Evolutionary conservation across 1,140 invertebrate species (phyloP).

Genomic region (Aporrectodea caliginosa): DNA sequence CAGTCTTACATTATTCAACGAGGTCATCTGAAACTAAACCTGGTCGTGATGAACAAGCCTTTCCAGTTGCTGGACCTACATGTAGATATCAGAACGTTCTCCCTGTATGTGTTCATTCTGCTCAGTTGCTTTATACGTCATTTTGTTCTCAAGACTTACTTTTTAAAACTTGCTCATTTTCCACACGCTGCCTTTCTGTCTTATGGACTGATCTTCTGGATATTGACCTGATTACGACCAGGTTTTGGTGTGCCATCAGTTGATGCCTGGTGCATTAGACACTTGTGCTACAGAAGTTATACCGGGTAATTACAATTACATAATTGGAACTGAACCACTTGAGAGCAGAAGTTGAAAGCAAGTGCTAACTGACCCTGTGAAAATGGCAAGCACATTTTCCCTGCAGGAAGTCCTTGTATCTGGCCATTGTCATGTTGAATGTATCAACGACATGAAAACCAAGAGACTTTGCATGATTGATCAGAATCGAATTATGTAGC

Average conservation of each 20-base stretch:
- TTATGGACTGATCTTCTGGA: background rate
- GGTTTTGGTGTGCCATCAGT: background rate
- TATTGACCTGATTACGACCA: background rate
- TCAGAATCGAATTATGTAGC: constrained; percentile 49
- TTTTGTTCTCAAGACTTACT: too few species aligned
- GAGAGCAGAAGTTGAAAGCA: too few species aligned
- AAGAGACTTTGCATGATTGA: constrained; percentile 48
- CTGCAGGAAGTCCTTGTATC: constrained; percentile 59
- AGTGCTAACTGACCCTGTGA: constrained; percentile 57
- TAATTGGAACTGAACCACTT: too few species aligned
- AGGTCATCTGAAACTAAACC: too few species aligned
- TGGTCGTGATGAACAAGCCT: too few species aligned
- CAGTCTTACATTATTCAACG: too few species aligned
- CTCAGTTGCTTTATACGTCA: too few species aligned
- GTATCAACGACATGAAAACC: constrained; percentile 57
- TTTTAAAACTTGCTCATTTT: too few species aligned
- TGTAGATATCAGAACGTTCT: too few species aligned
- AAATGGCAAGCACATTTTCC: constrained; percentile 62
- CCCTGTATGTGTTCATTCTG: too few species aligned
- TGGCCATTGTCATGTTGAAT: constrained; percentile 59
- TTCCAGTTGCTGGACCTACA: too few species aligned
- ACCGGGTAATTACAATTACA: background rate
- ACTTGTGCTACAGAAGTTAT: background rate
- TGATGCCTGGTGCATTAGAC: background rate
- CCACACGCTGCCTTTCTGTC: background rate